Conservation (phyloP, 2,888 invertebrate genomes). For the Netelia virgata region DNA sequence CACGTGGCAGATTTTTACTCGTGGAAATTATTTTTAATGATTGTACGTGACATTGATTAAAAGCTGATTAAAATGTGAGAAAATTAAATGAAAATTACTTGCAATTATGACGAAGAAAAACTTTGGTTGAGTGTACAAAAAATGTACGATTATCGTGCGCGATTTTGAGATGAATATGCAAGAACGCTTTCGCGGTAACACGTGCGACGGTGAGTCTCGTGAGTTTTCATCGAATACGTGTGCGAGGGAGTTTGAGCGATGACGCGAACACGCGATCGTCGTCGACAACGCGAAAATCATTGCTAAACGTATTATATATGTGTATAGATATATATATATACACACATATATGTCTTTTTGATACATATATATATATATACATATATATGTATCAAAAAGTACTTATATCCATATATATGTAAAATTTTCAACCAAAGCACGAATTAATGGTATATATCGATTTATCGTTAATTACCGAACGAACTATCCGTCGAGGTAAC, state of each 20-base stretch:
- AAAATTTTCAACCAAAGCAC: background rate
- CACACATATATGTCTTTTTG: background rate
- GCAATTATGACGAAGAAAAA: background rate
- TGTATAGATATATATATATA: background rate
- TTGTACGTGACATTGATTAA: background rate
- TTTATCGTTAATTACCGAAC: slow-evolving; percentile 20
- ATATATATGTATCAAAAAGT: background rate
- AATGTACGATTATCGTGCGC: slow-evolving; percentile 1
- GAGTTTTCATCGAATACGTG: slow-evolving; percentile 28
- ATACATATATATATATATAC: background rate
- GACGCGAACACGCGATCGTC: slow-evolving; percentile 11
- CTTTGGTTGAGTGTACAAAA: background rate
- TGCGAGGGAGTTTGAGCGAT: background rate
- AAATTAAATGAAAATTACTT: background rate
- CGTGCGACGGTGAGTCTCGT: slow-evolving; percentile 45
- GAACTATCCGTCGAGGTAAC: slow-evolving; percentile 2
- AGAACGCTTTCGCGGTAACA: slow-evolving; percentile 38
- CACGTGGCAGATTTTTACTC: background rate
- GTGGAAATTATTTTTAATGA: background rate
- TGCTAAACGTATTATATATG: background rate
- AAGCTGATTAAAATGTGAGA: background rate
- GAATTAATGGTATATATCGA: background rate
- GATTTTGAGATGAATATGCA: slow-evolving; percentile 31
- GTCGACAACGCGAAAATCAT: slow-evolving; percentile 20
- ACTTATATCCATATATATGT: background rate